Base-by-base conservation (phyloP, 2,888 invertebrate species). In the Ceramica pisi region DNA sequence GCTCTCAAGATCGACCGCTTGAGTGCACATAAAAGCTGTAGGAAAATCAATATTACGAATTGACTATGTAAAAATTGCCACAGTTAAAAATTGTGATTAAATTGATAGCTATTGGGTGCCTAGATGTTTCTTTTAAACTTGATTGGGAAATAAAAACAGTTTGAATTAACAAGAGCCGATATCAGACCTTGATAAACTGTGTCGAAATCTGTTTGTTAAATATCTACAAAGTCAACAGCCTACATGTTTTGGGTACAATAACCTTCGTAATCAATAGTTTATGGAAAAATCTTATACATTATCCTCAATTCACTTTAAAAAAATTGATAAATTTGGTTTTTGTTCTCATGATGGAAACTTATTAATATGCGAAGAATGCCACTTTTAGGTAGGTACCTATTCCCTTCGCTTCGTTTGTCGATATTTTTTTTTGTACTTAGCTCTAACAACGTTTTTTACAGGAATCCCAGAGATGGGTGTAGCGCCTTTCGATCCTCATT, bases 401-500 rank as follows among this genome's bases (percentile, higher is more conserved):
- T 19, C n/a, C 51, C 26, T 14, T 26, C 16, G 23, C 7, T 51
- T 51, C 16, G 23, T 51, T 51, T 23, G 14, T 51, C 14, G 23
- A 51, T 23, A 21, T 14, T 2, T 14, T 51, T 6, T 23, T 23
- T 7, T 0, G 16, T 46, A 16, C 14, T 44, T 7, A 16, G 19
- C 16, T 21, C 12, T 38, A 38, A 38, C 7, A 21, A 38, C 0
- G 6, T 14, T 57, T 31, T 19, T 62, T 69, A 10, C 88, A 98
- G 98, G 98, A 72, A 94, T 98, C 59, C 97, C 98, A 0, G 97
- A 97, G 84, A 97, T 97, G 90, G 97, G 97, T 48, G 96, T 98
- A 2, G 96, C 96, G 0, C 97, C 98, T 0, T 98, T 98, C 88
- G 98, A 98, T 92, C 98, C 98, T 0, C 98, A 98, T 90, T 97